A percentile compares a stretch with the other conserved stretches of the same genome.
Conservation (phyloP, 2,113 vertebrate species). For the Heliornis fulica region DNA sequence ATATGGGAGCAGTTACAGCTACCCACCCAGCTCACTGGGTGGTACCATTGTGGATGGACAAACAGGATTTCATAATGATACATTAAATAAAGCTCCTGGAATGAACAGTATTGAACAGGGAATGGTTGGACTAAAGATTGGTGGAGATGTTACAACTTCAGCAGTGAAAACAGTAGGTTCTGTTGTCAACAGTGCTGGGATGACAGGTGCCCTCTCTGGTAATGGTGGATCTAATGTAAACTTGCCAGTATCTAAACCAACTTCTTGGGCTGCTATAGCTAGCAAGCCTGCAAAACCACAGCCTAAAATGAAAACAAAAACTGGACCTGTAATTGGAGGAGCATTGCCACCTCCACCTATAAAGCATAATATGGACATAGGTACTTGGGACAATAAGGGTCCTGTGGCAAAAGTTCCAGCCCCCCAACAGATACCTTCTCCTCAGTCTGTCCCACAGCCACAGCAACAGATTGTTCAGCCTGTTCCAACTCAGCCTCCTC, state of each 20-base stretch:
- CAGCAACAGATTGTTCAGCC: slow-evolving; percentile 82
- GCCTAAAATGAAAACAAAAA: slow-evolving; percentile 88
- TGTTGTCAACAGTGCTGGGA: slow-evolving; percentile 84
- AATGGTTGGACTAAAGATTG: slow-evolving; percentile 93
- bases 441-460: slow-evolving; percentile 71
- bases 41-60: slow-evolving; percentile 93
- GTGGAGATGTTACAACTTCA: slow-evolving; percentile 84
- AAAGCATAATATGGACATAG: slow-evolving; percentile 97
- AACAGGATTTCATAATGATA: slow-evolving; percentile 91
- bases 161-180: slow-evolving; percentile 90
- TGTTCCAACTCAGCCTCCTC: slow-evolving; percentile 82
- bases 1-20: slow-evolving; percentile 92
- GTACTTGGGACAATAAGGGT: slow-evolving; percentile 95
- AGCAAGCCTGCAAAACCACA: slow-evolving; percentile 93
- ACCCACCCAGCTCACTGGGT: slow-evolving; percentile 91
- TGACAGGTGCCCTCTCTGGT: slow-evolving; percentile 82
- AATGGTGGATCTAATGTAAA: slow-evolving; percentile 83
- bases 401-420: slow-evolving; percentile 85
- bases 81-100: slow-evolving; percentile 91
- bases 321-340: slow-evolving; percentile 81
- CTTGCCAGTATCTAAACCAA: slow-evolving; percentile 88
- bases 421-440: slow-evolving; percentile 72
- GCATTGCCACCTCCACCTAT: slow-evolving; percentile 89
- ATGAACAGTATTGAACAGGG: slow-evolving; percentile 96
- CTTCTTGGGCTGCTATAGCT: slow-evolving; percentile 95